Percentiles rank a stretch among this genome's conserved stretches.
phyloP scores from a whole-genome alignment of 1,140 invertebrate species.

The Drosophila ercepeae region DNA sequence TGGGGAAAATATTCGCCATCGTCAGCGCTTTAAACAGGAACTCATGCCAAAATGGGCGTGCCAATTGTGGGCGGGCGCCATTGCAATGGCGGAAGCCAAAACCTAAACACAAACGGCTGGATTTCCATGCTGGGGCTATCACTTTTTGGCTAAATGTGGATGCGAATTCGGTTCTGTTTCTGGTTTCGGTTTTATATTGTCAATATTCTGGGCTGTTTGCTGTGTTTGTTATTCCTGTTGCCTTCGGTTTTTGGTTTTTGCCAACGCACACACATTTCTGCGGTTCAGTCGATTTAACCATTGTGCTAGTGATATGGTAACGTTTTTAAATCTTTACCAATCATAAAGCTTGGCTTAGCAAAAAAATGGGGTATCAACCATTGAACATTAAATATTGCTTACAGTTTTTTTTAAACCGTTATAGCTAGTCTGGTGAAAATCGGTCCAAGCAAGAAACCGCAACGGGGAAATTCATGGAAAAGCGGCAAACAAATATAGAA shows the following conservation, averaged over 20 bases:
- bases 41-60: background rate
- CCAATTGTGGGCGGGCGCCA: background rate
- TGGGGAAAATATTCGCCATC: conserved; percentile 51
- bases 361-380: too few species aligned
- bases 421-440: background rate
- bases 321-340: background rate
- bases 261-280: conserved; percentile 68
- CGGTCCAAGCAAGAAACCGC: background rate
- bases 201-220: conserved; percentile 33
- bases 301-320: background rate
- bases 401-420: too few species aligned
- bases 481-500: conserved; percentile 65
- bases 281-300: conserved; percentile 63
- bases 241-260: conserved; percentile 55
- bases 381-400: too few species aligned
- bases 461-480: conserved; percentile 64
- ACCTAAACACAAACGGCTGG: conserved; percentile 46
- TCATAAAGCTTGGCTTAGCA: too few species aligned
- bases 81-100: conserved; percentile 45
- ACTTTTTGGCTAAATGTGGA: conserved; percentile 53
- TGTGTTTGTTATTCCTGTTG: conserved; percentile 26
- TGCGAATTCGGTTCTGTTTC: conserved; percentile 28
- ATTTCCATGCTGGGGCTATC: conserved; percentile 68
- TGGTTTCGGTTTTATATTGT: conserved; percentile 34
- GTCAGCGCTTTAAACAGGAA: conserved; percentile 43